Base-by-base conservation (phyloP, 2,797 vertebrate genomes). In the Eupleurogrammus muticus region DNA sequence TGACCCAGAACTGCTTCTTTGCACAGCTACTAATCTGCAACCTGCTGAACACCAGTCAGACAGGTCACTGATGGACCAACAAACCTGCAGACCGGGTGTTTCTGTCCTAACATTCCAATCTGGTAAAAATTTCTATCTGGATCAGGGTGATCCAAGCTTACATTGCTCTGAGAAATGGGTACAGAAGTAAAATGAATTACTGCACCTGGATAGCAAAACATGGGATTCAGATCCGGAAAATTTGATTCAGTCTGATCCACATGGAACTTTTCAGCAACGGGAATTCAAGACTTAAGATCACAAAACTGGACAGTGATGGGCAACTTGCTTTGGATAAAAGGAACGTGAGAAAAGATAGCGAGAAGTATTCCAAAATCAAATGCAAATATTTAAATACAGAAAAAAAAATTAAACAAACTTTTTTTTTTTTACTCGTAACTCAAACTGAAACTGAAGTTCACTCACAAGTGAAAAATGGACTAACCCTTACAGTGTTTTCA, bases 1-100 rank as follows among this genome's bases (percentile, higher is more conserved):
- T 23, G 68, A 40, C 69, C 80, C 54, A 28, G 46, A 56, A 56
- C 24, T 55, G 63, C 56, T 51, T 46, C 50, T 55, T 59, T 46
- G 65, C 53, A 79, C 73, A 64, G 20, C 48, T 19, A 17, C 49
- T 61, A 24, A 70, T 88, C 88, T 83, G 42, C 14, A 80, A 82
- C 83, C 21, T 67, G 46, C 40, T 23, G 9, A 58, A 60, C 32
- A 32, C 9, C 38, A n/a, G 51, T 38, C 38, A 48, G 14, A 46
- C 36, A 8, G 53, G 38, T 56, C 16, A 10, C 28, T 35, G 34
- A 47, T 36, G 32, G 28, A 60, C 14, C n/a, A 42, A 70, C 84
- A 7, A 64, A 77, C 80, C 16, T 73, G 2, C 44, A 52, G 50
- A 16, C 16, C 6, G 2, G 0, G 0, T 5, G 7, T 16, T 17